Conservation (phyloP, 2,797 vertebrate species). For the Melanotaenia nigrans region DNA sequence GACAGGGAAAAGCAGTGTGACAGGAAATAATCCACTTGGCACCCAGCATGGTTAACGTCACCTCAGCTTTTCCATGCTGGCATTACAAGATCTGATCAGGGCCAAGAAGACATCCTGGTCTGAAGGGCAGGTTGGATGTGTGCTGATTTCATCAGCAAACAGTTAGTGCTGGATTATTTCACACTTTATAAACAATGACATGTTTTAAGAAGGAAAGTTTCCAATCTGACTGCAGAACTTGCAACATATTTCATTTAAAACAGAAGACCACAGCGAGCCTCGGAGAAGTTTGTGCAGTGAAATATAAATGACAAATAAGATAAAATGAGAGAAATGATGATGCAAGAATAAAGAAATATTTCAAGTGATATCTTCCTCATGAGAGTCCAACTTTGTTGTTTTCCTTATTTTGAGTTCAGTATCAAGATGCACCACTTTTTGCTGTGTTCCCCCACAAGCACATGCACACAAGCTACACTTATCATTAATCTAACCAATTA, state of each 20-base stretch:
- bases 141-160: conserved; percentile 13
- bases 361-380: conserved; percentile 16
- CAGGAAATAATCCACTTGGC: conserved; percentile 18
- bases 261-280: conserved; percentile 11
- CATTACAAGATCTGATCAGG: conserved; percentile 9
- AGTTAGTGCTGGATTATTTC: not conserved
- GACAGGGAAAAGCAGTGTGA: conserved; percentile 3
- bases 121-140: conserved; percentile 9
- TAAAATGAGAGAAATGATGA: conserved; percentile 26
- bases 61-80: conserved; percentile 25
- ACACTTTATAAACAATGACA: conserved; percentile 7
- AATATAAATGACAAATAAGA: conserved; percentile 23
- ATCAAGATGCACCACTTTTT: conserved; percentile 25
- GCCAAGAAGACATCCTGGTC: conserved; percentile 6
- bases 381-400: conserved; percentile 35
- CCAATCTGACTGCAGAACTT: not conserved
- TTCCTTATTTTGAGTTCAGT: conserved; percentile 23
- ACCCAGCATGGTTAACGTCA: not conserved
- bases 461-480: conserved; percentile 21
- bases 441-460: not conserved
- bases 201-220: conserved; percentile 32
- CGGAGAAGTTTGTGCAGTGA: conserved; percentile 24
- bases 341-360: conserved; percentile 35
- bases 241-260: conserved; percentile 12
- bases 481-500: conserved; percentile 60